These are phyloP conservation scores for Periphyllus acericola DNA, from an alignment of 2,888 invertebrate genomes.

Conservation along the genomic window DNA sequence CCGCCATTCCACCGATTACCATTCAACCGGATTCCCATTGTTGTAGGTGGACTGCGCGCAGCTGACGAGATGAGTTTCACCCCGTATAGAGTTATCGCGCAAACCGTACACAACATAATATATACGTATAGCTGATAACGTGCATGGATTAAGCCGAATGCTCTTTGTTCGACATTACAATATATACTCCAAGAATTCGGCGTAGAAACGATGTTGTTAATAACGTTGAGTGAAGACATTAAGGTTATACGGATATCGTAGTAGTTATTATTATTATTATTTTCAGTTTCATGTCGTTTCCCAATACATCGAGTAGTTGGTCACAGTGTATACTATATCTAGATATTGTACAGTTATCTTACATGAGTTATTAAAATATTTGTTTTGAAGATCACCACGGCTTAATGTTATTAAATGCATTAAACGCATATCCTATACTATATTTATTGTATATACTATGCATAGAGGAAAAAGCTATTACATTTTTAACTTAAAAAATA, in stretches of 20 bases:
- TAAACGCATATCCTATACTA: background rate
- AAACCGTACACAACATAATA: too few relatives aligned
- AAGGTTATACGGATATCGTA: background rate
- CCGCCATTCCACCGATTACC: too few relatives aligned
- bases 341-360: background rate
- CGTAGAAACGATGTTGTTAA: background rate
- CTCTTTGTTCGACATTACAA: background rate
- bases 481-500: background rate
- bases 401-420: background rate
- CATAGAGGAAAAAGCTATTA: background rate
- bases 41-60: too few relatives aligned
- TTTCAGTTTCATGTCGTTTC: background rate
- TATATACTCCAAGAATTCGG: background rate
- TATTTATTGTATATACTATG: too few relatives aligned
- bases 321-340: background rate
- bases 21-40: too few relatives aligned
- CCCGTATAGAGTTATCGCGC: background rate
- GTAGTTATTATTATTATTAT: too few relatives aligned
- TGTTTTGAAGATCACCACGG: background rate
- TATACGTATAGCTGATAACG: background rate
- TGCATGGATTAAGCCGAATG: background rate
- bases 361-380: background rate
- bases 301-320: background rate
- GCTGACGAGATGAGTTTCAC: too few relatives aligned
- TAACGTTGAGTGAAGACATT: background rate